phyloP scores from a whole-genome alignment of 2,797 vertebrate species.

The Oceanodroma leucorhoa region DNA sequence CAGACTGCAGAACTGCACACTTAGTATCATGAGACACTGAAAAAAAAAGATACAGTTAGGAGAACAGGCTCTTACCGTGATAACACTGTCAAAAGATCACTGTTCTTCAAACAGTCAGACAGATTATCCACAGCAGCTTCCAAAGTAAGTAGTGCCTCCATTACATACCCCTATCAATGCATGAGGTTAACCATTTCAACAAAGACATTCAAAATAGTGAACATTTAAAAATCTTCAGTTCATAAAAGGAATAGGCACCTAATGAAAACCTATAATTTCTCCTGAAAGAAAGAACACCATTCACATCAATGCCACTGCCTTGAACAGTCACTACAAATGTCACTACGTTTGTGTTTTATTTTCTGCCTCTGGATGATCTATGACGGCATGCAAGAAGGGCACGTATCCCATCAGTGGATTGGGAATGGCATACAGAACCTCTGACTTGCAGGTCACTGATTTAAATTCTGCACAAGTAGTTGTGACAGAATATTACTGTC shows the following conservation, averaged over 20 bases:
- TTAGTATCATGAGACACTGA: neutral
- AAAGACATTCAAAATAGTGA: neutral
- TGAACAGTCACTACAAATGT: neutral
- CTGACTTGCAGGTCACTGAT: neutral
- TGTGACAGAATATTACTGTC: conserved; percentile 47
- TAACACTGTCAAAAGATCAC: conserved; percentile 91
- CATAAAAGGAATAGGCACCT: neutral
- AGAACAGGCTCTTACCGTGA: conserved; percentile 83
- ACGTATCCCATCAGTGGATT: neutral
- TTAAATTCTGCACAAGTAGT: neutral
- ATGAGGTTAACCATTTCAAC: neutral
- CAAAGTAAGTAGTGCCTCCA: conserved; percentile 95
- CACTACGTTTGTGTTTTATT: neutral
- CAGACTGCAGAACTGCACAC: neutral
- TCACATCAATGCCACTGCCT: neutral
- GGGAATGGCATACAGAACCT: conserved; percentile 8
- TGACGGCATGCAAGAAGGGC: neutral
- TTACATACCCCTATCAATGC: conserved; percentile 90
- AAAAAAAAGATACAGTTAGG: neutral
- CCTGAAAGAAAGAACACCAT: neutral
- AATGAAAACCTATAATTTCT: neutral
- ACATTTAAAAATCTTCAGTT: neutral
- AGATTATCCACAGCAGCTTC: conserved; percentile 97
- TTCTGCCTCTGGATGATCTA: neutral
- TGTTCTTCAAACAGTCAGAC: conserved; percentile 97